A percentile compares a stretch with the other conserved stretches of the same genome.
These are phyloP conservation scores for Helicoverpa armigera DNA, from an alignment of 1,140 invertebrate genomes.

Conservation along the genomic window DNA sequence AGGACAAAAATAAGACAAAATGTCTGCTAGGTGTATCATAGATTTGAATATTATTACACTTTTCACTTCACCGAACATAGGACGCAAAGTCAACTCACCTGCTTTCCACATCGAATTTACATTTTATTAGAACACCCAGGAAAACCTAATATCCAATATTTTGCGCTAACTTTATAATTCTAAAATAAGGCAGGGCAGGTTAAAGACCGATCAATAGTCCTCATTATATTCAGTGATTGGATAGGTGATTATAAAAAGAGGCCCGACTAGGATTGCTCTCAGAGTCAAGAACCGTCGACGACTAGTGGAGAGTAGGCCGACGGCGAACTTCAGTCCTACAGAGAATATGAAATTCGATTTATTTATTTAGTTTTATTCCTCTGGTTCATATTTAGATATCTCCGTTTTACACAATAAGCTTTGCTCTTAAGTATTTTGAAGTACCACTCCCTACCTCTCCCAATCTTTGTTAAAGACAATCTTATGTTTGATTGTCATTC, in stretches of 20 bases:
- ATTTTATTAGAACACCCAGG: neutral
- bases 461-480: too few species aligned
- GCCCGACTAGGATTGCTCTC: constrained; percentile 24
- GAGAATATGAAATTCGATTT: neutral
- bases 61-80: too few species aligned
- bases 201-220: neutral
- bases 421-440: too few species aligned
- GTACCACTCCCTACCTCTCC: too few species aligned
- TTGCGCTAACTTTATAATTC: neutral
- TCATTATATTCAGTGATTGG: constrained; percentile 45
- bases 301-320: neutral
- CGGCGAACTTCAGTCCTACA: neutral
- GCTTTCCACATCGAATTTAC: neutral
- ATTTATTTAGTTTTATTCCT: neutral
- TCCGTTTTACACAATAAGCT: too few species aligned
- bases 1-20: too few species aligned
- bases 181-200: neutral
- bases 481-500: too few species aligned
- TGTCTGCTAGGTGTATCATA: too few species aligned
- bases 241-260: constrained; percentile 43
- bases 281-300: neutral
- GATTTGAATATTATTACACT: too few species aligned
- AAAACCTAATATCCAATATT: constrained; percentile 1
- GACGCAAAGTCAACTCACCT: too few species aligned
- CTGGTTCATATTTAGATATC: neutral